A percentile compares a stretch with the other conserved stretches of the same genome.
Evolutionary conservation across 2,888 invertebrate species (phyloP).

Genomic region (Scaptomyza tumidula): DNA sequence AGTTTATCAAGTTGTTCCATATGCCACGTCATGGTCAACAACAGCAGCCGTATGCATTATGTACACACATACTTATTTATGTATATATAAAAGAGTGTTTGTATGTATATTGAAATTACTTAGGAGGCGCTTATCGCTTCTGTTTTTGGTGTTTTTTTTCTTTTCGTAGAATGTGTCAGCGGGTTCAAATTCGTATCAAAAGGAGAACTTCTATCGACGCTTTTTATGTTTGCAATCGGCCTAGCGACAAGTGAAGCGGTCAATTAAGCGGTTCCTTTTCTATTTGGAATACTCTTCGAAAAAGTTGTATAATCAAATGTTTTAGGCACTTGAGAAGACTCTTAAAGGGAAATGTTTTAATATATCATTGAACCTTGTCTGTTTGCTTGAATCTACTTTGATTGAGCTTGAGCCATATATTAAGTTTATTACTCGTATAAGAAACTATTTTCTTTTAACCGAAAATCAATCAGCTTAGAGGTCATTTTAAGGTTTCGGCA

Average conservation of each 20-base stretch:
- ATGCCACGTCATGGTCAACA: constrained; percentile 45
- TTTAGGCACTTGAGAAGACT: no score
- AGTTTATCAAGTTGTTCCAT: not conserved
- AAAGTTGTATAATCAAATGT: not conserved
- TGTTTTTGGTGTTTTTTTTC: constrained; percentile 21
- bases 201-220: constrained; percentile 23
- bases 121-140: constrained; percentile 47
- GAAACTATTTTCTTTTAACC: no score
- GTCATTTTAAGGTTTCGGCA: no score
- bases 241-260: constrained; percentile 40
- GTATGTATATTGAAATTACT: constrained; percentile 7
- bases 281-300: not conserved
- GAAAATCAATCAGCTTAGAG: no score
- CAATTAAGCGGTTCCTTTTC: constrained; percentile 19
- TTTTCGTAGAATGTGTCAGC: constrained; percentile 54
- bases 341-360: no score
- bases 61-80: constrained; percentile 6
- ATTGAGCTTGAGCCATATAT: no score
- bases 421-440: no score
- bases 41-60: constrained; percentile 31
- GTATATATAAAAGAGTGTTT: constrained; percentile 8
- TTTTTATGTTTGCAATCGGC: constrained; percentile 20
- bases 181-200: constrained; percentile 70
- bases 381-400: no score
- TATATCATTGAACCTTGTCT: no score